Evolutionary conservation across 2,797 vertebrate species (phyloP), one percentile per base, ranked within the genome.

Genomic region (Pseudotriccus pelzelni): DNA sequence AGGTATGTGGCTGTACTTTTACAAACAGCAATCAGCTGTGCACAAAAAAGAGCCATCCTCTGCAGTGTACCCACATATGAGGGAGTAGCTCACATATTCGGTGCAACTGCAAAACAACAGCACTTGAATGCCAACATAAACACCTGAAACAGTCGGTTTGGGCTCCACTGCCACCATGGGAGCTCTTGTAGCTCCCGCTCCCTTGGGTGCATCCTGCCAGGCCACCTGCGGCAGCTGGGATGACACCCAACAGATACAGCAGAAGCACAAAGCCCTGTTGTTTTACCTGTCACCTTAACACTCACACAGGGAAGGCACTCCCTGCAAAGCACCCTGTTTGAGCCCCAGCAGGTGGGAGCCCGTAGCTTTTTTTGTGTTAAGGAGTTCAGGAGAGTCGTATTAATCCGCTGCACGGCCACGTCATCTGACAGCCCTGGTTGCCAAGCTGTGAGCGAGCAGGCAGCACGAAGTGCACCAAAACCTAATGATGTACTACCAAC

Each of bases 401-500:
- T 49, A 60, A 62, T 62, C 27, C 2, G 0, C 41, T 27, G 52
- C 53, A 47, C 0, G 0, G 44, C 46, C 60, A n/a, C 6, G 0
- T 47, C 39, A 1, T 23, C 60, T 17, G 30, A 55, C 82, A 75
- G 89, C 44, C 91, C 20, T 3, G 17, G 58, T 36, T 72, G 91
- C 87, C 60, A 67, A 75, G 90, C 84, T 63, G 55, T 0, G 1
- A 69, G 85, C 7, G 2, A 82, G 63, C 3, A 2, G 70, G 63
- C 32, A 1, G 76, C 77, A 81, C 6, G 30, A 59, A 50, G 63
- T 37, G 21, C 10, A 79, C 84, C 88, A 27, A 79, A 66, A 55
- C 79, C 88, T 89, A 70, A 74, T 52, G 96, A 79, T 89, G 94
- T 68, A 84, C 91, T 81, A 93, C 94, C 91, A 88, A 74, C 79